Conservation (phyloP, 1,140 invertebrate genomes). For the Trachymyrmex septentrionalis region DNA sequence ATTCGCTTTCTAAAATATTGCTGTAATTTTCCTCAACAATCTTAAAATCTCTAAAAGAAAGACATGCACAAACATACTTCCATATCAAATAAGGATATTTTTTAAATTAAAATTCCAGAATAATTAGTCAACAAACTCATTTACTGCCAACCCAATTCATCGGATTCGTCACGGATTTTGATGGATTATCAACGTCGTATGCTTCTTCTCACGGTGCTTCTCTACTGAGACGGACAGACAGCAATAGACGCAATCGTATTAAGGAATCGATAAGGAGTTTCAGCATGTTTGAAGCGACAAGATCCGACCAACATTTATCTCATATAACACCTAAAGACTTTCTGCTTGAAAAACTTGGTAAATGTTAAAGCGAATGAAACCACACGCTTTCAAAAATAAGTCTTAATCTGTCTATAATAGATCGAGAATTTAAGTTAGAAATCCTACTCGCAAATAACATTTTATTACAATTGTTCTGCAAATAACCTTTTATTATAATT, state of each 20-base stretch:
- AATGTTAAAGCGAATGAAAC: conserved; percentile 41
- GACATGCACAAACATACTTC: background rate
- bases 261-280: conserved; percentile 61
- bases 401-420: conserved; percentile 9
- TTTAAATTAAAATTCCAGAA: background rate
- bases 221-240: conserved; percentile 29
- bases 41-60: background rate
- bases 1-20: background rate
- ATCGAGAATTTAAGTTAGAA: conserved; percentile 29
- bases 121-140: conserved; percentile 25
- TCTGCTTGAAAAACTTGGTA: conserved; percentile 34
- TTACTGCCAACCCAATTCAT: conserved; percentile 30
- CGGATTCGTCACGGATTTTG: conserved; percentile 19
- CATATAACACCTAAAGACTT: conserved; percentile 41
- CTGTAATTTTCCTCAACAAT: background rate
- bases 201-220: conserved; percentile 56
- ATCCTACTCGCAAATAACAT: background rate
- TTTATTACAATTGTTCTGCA: background rate
- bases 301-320: conserved; percentile 43
- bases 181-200: conserved; percentile 56
- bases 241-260: conserved; percentile 43
- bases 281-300: conserved; percentile 46
- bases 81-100: background rate
- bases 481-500: conserved; percentile 20
- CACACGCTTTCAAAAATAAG: conserved; percentile 17